Evolutionary conservation across 2,113 vertebrate genomes (phyloP), one percentile per base, ranked within the genome.

Genomic region (Perccottus glenii): DNA sequence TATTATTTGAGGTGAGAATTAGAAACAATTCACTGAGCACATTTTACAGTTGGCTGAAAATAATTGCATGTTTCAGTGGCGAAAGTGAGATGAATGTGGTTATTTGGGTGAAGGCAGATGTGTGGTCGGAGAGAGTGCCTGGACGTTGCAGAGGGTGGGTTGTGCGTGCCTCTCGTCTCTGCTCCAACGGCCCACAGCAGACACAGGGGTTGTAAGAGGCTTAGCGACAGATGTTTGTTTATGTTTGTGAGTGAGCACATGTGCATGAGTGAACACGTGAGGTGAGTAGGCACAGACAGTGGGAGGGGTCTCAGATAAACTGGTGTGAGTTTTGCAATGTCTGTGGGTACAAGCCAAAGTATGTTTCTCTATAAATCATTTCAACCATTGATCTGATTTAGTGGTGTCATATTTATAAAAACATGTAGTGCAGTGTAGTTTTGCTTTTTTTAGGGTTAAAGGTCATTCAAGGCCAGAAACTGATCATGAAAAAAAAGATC

Each of bases 181-280:
- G 56, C 65, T 65, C 70, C 76, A 60, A 56, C 63, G 44, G 35
- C 42, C 63, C 63, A 64, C 68, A 70, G 6, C 52, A 44, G 56
- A 67, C 59, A 74, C 50, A 77, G 57, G 59, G 67, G 55, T 64
- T 77, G 62, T 84, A 88, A 90, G 87, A 78, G 58, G 88, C 83
- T 91, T 88, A 87, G 27, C 50, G 57, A 81, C 78, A 83, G 55
- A 88, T 81, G 66, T 77, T 75, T 81, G 66, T 86, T 76, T 84
- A 69, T 73, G 50, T 84, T 60, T 68, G 64, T 75, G 60, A 77
- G 57, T 53, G 64, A 50, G 19, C 52, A 68, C 80, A 70, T 85
- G 74, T 72, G 55, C 63, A 67, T 33, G 43, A 6, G 12, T 70
- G 59, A 40, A 49, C 68, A 71, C 27, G 36, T 71, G 67, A 67